These are phyloP conservation scores for Dasypogon diadema DNA, from an alignment of 2,888 invertebrate species.

Conservation along the genomic window DNA sequence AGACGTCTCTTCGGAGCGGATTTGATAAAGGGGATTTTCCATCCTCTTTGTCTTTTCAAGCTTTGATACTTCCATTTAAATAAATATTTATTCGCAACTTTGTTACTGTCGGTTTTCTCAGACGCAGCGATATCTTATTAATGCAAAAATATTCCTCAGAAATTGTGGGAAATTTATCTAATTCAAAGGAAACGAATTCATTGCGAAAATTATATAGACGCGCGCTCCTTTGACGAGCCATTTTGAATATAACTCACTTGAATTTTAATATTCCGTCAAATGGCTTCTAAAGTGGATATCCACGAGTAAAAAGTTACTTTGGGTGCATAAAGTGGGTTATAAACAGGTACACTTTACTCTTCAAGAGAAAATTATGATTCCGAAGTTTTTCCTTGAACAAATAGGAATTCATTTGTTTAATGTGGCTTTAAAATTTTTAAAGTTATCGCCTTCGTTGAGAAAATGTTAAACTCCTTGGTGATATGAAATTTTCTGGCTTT, in stretches of 20 bases:
- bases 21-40: neutral
- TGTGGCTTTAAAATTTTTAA: too few species aligned
- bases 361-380: too few species aligned
- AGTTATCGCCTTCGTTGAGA: too few species aligned
- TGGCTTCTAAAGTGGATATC: conserved; percentile 10
- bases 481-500: too few species aligned
- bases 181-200: conserved; percentile 35
- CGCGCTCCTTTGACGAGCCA: conserved; percentile 13
- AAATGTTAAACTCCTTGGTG: too few species aligned
- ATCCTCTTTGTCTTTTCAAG: conserved; percentile 23
- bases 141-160: conserved; percentile 35
- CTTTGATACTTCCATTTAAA: conserved; percentile 27
- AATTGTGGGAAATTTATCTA: conserved; percentile 35
- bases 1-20: neutral
- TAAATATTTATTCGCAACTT: conserved; percentile 30
- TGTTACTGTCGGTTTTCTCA: neutral
- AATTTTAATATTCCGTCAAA: conserved; percentile 31
- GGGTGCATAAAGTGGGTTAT: too few species aligned
- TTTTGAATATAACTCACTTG: conserved; percentile 25
- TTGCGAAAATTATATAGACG: conserved; percentile 41
- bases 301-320: neutral
- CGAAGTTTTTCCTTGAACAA: too few species aligned
- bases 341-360: too few species aligned
- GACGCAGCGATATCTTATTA: conserved; percentile 25
- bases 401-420: too few species aligned